Base-by-base conservation (phyloP, 2,888 invertebrate species). In the Apamea epomidion region DNA sequence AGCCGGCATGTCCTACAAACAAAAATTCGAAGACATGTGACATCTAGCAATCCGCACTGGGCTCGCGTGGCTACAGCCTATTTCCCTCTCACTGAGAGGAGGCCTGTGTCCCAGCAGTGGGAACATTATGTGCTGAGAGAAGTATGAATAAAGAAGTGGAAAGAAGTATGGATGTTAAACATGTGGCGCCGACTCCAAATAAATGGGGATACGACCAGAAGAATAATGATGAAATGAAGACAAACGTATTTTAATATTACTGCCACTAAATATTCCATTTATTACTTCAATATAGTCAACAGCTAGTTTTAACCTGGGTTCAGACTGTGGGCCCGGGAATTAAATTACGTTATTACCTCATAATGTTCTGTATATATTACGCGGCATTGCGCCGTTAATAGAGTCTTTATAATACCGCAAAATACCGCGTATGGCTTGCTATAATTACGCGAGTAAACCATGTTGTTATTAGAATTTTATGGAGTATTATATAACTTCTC, bases 351-450 rank as follows among this genome's bases (percentile, higher is more conserved):
- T 75, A 87, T 80, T 78, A 80, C 74, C 79, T 37, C 68, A 72
- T 87, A 86, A 80, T 80, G 48, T 81, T 68, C 60, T 21, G 51
- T 82, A 76, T 84, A 73, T 82, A 85, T 79, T 84, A 83, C 70
- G 51, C 32, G 87, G 83, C 72, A 80, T 85, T 69, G 37, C 69
- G 32, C 51, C 37, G 68, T 87, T 91, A 91, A 92, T 92, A 89
- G 84, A 90, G 87, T 91, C 88, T 88, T 81, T 88, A 91, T 88
- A 89, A 68, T 60, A 82, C 83, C 79, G 71, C 83, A 87, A 86
- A 85, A 85, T 84, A 76, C 82, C 62, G 72, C 79, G 25, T 86
- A 74, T 76, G 75, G 80, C 78, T 85, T 72, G 83, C 75, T 42
- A 62, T 79, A 86, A 84, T 88, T 82, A 80, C 60, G n/a, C 25